Percentiles rank a stretch among this genome's conserved stretches.
phyloP scores from a whole-genome alignment of 2,797 vertebrate species.

The Calcarius lapponicus region DNA sequence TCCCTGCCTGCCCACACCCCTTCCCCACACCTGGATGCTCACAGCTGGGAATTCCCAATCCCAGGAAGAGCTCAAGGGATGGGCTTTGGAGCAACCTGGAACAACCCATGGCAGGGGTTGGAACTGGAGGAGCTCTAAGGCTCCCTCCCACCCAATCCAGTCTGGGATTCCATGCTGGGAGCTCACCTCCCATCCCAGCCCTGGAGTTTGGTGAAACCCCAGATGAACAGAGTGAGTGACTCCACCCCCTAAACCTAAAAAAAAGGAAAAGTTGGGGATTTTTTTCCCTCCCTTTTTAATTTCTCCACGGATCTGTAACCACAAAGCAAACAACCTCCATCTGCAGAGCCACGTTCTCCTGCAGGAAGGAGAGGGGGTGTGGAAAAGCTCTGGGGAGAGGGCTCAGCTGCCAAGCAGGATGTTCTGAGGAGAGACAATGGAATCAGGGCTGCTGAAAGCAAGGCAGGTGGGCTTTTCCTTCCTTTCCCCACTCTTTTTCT shows the following conservation, averaged over 20 bases:
- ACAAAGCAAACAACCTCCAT: conserved; percentile 53
- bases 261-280: not conserved
- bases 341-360: not conserved
- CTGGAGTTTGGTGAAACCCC: not conserved
- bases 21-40: not conserved
- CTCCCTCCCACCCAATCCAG: not conserved
- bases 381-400: not conserved
- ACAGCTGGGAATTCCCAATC: not conserved
- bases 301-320: not conserved
- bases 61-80: not conserved
- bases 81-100: not conserved
- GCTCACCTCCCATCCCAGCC: not conserved
- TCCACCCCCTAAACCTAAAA: not conserved
- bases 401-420: conserved; percentile 21
- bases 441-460: not conserved
- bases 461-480: not conserved
- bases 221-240: not conserved
- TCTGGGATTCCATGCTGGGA: not conserved
- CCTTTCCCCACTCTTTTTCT: fast-evolving
- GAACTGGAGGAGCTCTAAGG: not conserved
- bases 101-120: not conserved
- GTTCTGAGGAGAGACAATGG: not conserved
- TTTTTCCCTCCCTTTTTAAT: not conserved
- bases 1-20: not conserved
- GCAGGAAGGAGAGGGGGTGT: conserved; percentile 57